These are phyloP conservation scores for Dolichopus griseipennis DNA, from an alignment of 2,888 invertebrate genomes.

Conservation along the genomic window DNA sequence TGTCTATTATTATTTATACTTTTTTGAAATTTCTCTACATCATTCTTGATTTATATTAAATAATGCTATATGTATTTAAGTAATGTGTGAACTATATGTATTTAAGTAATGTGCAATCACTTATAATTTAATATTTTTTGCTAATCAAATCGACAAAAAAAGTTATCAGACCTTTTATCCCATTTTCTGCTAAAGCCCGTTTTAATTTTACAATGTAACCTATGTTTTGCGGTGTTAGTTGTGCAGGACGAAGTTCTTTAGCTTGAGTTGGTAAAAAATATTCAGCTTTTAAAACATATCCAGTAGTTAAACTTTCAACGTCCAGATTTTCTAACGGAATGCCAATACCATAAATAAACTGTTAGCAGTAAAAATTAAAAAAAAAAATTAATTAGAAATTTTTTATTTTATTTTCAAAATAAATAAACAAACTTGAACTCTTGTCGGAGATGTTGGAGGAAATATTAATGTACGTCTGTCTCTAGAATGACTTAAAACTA, in stretches of 20 bases:
- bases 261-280: slow-evolving; percentile 35
- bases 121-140: too few relatives aligned
- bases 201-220: background rate
- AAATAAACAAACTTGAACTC: background rate
- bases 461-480: background rate
- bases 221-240: slow-evolving; percentile 30
- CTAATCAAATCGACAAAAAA: too few relatives aligned
- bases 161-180: too few relatives aligned
- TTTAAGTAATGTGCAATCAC: too few relatives aligned
- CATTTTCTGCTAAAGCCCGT: background rate
- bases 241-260: slow-evolving; percentile 29
- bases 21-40: too few relatives aligned
- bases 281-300: slow-evolving; percentile 38
- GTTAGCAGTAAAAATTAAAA: background rate
- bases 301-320: slow-evolving; percentile 37
- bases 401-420: background rate
- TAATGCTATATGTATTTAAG: too few relatives aligned
- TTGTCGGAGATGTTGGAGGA: slow-evolving; percentile 3
- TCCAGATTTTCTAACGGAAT: slow-evolving; percentile 37
- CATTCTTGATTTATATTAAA: too few relatives aligned
- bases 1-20: too few relatives aligned
- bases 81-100: too few relatives aligned
- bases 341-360: slow-evolving; percentile 40
- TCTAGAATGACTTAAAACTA: background rate
- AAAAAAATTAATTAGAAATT: background rate